phyloP scores from a whole-genome alignment of 2,113 vertebrate species.

The Sebastes schlegelii region DNA sequence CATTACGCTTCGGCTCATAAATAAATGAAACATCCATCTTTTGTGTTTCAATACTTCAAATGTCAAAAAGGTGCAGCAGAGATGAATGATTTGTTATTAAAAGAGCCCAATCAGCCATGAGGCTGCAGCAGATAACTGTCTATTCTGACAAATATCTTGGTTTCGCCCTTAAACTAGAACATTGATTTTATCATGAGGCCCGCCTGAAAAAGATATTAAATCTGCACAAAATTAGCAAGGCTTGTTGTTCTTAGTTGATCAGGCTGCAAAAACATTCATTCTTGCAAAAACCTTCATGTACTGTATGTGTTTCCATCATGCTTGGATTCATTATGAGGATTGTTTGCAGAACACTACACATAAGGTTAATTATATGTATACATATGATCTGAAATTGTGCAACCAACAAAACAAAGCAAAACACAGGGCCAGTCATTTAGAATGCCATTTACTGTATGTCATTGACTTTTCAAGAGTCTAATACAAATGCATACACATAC shows the following conservation, averaged over 20 bases:
- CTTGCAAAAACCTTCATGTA: not conserved
- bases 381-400: not conserved
- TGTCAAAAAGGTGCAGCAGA: slow-evolving; percentile 1
- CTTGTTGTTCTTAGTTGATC: no score
- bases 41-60: slow-evolving; percentile 31
- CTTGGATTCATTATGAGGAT: not conserved
- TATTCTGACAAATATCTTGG: slow-evolving; percentile 16
- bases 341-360: not conserved
- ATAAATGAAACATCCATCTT: slow-evolving; percentile 26
- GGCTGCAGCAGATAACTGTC: not conserved
- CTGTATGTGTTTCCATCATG: not conserved
- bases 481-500: slow-evolving; percentile 84
- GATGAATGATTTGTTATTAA: slow-evolving; percentile 20
- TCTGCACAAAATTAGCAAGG: not conserved
- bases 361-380: not conserved
- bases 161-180: not conserved
- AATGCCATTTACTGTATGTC: slow-evolving; percentile 81
- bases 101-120: not conserved
- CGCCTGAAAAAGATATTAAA: not conserved
- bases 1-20: slow-evolving; percentile 16
- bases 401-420: slow-evolving; percentile 4
- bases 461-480: slow-evolving; percentile 79
- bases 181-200: not conserved
- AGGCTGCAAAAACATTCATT: not conserved
- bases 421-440: slow-evolving; percentile 59